Evolutionary conservation across 2,113 vertebrate species (phyloP).

Genomic region (Donacobius atricapilla): DNA sequence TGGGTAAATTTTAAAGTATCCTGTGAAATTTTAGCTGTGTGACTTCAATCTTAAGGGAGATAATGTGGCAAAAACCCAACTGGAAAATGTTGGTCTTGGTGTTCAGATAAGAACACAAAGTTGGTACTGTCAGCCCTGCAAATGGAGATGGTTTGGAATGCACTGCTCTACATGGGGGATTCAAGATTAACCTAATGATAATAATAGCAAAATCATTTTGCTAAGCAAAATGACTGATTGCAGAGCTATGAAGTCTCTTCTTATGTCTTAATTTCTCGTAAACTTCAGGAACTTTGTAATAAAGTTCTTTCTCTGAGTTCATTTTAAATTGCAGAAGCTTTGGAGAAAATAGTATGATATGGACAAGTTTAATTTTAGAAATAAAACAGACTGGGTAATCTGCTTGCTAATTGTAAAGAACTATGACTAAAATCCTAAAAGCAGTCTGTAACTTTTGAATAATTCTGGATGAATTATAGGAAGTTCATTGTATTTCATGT

Average conservation of each 20-base stretch:
- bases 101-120: background rate
- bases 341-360: background rate
- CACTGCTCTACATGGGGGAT: background rate
- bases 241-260: background rate
- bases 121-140: background rate
- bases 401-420: background rate
- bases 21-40: background rate
- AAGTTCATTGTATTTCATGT: background rate
- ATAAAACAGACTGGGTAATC: background rate
- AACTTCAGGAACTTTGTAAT: background rate
- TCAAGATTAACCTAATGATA: background rate
- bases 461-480: background rate
- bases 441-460: background rate
- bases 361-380: background rate
- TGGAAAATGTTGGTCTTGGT: background rate
- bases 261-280: background rate
- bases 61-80: background rate
- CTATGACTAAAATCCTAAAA: background rate
- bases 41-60: background rate
- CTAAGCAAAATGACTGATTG: background rate
- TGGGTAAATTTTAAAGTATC: background rate
- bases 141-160: background rate
- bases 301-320: background rate
- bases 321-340: background rate
- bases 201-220: too few species aligned